Base-by-base conservation (phyloP, 2,888 invertebrate species). In the Malachius bipustulatus region DNA sequence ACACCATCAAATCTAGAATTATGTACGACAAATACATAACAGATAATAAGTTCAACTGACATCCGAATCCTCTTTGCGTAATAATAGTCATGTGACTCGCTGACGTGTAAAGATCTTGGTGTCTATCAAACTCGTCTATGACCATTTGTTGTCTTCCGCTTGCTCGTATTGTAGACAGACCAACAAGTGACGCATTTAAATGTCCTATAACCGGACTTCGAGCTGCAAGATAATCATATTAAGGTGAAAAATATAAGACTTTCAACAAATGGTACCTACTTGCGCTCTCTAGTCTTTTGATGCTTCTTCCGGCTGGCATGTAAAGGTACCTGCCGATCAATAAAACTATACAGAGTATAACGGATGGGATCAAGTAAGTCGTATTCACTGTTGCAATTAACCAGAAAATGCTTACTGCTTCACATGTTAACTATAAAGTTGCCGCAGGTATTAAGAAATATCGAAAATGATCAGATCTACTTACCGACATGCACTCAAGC, bases 361-460 rank as follows among this genome's bases (percentile, higher is more conserved):
- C 14, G 1, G 48, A 40, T 9, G 50, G 49, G 14, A 51, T 31
- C n/a, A 50, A 15, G 30, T 50, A 52, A 14, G 55, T 34, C 78
- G 49, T 11, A 77, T 67, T 64, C 70, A 71, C n/a, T 75, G 75
- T 50, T 4, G 49, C 42, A n/a, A 52, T 47, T 16, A 54, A 33
- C n/a, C 40, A 41, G 3, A 49, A 32, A 3, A 47, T 38, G 10
- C 51, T 51, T 4, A 38, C 31, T 82, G 38, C 35, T 2, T 41
- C 30, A 16, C 48, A 41, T 9, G 41, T 24, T 3, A 41, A 30
- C 50, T 50, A 30, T 37, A 46, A 48, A 26, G n/a, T n/a, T n/a
- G n/a, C n/a, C n/a, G n/a, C n/a, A n/a, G n/a, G n/a, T n/a, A n/a
- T n/a, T n/a, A n/a, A n/a, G n/a, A n/a, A n/a, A n/a, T n/a, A n/a